Conservation (phyloP, 2,113 vertebrate genomes). For the Eulemur macaco region DNA sequence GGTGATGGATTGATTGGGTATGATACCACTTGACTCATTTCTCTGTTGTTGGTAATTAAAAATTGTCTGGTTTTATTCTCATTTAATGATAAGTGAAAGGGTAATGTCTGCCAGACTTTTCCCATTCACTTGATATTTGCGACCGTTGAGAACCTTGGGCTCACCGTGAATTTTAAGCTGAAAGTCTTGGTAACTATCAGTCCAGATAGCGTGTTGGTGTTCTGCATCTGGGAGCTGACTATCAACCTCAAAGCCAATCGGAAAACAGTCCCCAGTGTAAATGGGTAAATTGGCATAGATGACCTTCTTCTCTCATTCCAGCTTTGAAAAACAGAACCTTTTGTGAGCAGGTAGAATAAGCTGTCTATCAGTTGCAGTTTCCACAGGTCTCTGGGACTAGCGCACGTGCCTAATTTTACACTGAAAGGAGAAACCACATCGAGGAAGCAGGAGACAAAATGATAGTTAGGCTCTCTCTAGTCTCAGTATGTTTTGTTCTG, state of each 20-base stretch:
- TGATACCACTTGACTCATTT: slow-evolving; percentile 47
- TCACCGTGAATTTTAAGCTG: slow-evolving; percentile 21
- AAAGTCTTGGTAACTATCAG: not conserved
- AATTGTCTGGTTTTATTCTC: slow-evolving; percentile 74
- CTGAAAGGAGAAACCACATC: slow-evolving; percentile 29
- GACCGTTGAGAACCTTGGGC: not conserved
- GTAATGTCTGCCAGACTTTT: slow-evolving; percentile 63
- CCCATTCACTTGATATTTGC: slow-evolving; percentile 40
- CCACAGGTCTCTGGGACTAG: slow-evolving; percentile 43
- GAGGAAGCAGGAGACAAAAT: slow-evolving; percentile 52
- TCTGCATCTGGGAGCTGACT: slow-evolving; percentile 63
- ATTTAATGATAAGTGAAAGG: slow-evolving; percentile 72
- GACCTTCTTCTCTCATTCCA: slow-evolving; percentile 59
- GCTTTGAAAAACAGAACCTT: slow-evolving; percentile 47
- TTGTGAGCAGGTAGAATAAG: slow-evolving; percentile 41
- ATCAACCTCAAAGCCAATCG: slow-evolving; percentile 49
- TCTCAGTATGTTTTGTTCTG: slow-evolving; percentile 71
- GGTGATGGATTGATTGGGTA: slow-evolving; percentile 64
- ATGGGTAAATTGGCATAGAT: slow-evolving; percentile 66
- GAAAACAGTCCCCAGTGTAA: slow-evolving; percentile 62
- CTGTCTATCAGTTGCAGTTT: slow-evolving; percentile 21
- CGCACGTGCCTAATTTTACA: slow-evolving; percentile 49
- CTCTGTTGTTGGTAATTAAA: slow-evolving; percentile 77
- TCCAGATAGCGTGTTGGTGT: slow-evolving; percentile 34
- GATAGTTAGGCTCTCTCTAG: slow-evolving; percentile 46